Conservation (phyloP, 2,113 vertebrate genomes). For the Poicephalus meyeri region DNA sequence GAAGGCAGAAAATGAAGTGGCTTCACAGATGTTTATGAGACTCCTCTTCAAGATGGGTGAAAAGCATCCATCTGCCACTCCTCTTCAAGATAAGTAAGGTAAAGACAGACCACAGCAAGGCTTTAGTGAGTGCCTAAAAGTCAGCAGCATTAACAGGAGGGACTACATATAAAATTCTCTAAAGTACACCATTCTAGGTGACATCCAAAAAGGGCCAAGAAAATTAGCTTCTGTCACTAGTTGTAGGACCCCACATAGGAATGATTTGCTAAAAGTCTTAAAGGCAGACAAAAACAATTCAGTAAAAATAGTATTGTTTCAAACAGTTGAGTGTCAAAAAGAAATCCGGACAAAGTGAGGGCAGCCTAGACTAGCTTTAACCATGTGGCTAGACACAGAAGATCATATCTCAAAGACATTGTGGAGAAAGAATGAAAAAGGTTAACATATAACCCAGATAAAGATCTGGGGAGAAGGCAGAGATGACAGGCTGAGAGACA, state of each 20-base stretch:
- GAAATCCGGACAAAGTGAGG: not conserved
- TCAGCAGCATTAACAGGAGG: not conserved
- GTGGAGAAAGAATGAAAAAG: conserved; percentile 41
- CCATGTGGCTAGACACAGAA: conserved; percentile 39
- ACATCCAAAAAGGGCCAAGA: not conserved
- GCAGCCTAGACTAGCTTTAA: conserved; percentile 20
- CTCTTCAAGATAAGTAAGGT: not conserved
- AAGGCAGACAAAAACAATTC: not conserved
- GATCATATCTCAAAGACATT: conserved; percentile 7
- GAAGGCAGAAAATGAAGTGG: not conserved
- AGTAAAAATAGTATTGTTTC: not conserved
- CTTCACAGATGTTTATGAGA: not conserved
- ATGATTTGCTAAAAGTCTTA: not conserved
- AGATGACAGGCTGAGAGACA: conserved; percentile 1
- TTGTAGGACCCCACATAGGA: not conserved
- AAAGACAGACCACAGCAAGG: not conserved
- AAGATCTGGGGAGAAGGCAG: conserved; percentile 13
- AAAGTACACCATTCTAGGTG: not conserved
- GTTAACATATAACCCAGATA: conserved; percentile 44
- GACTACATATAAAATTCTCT: not conserved
- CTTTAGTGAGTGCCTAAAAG: not conserved
- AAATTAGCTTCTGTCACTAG: not conserved
- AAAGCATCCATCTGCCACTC: not conserved
- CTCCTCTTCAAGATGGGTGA: not conserved
- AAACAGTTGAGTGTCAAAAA: not conserved